These are phyloP conservation scores for Alviniconcha marisindica DNA, from an alignment of 1,140 invertebrate genomes.

Conservation along the genomic window DNA sequence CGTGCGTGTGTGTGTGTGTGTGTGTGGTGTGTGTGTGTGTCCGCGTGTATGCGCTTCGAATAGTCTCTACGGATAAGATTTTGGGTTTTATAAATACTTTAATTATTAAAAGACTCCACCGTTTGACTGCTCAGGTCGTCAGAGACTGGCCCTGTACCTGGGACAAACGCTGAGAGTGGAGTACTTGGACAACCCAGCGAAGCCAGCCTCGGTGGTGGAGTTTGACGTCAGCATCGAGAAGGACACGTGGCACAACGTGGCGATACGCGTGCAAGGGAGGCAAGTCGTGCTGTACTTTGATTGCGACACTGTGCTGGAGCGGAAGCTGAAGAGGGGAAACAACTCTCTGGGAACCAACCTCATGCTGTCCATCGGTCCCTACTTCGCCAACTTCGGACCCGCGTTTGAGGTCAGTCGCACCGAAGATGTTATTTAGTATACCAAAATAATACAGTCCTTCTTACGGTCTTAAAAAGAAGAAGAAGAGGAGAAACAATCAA, in stretches of 20 bases:
- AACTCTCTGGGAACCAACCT: constrained; percentile 56
- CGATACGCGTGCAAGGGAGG: constrained; percentile 55
- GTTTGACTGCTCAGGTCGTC: constrained; percentile 50
- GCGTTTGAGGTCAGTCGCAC: constrained; percentile 60
- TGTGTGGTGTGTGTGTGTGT: no score
- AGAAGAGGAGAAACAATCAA: no score
- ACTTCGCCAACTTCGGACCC: constrained; percentile 59
- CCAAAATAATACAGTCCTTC: no score
- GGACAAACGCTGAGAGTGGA: constrained; percentile 38
- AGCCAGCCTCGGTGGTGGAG: constrained; percentile 43
- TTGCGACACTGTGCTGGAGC: constrained; percentile 59
- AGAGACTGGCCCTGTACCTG: constrained; percentile 60
- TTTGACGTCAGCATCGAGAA: constrained; percentile 58
- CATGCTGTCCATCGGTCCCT: constrained; percentile 65
- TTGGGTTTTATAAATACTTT: no score
- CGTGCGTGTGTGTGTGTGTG: no score
- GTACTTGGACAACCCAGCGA: constrained; percentile 17
- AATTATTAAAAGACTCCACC: no score
- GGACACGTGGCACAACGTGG: constrained; percentile 64
- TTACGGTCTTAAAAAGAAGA: no score
- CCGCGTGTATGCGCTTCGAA: no score
- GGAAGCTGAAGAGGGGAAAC: constrained; percentile 48
- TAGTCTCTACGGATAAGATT: no score
- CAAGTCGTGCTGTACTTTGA: constrained; percentile 61
- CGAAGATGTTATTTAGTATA: no score